These are phyloP conservation scores for Ericerus pela DNA, from an alignment of 1,140 invertebrate species.

Conservation along the genomic window DNA sequence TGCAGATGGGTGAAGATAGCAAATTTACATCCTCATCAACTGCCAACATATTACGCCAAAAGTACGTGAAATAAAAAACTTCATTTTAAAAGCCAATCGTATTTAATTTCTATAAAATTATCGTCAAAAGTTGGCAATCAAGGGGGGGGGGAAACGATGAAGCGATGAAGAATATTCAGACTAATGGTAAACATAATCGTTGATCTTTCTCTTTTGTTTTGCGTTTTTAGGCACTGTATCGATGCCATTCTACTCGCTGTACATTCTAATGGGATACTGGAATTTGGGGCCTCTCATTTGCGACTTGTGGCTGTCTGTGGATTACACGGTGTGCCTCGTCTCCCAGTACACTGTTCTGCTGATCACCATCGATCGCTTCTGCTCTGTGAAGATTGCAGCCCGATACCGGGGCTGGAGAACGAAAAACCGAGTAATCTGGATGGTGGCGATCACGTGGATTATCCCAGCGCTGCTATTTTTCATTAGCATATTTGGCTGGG, in stretches of 20 bases:
- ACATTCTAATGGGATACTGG: constrained; percentile 93
- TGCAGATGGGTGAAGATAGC: too few species aligned
- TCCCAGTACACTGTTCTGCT: constrained; percentile 98
- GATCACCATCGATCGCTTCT: constrained; percentile 97
- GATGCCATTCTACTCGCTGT: constrained; percentile 93
- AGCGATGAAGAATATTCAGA: too few species aligned
- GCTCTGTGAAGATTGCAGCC: constrained; percentile 96
- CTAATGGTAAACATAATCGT: too few species aligned
- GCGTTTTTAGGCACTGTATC: constrained; percentile 62
- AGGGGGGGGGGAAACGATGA: too few species aligned
- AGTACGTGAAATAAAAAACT: too few species aligned
- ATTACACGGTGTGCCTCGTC: constrained; percentile 97
- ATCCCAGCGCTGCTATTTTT: constrained; percentile 94
- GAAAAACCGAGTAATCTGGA: constrained; percentile 77
- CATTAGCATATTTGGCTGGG: constrained; percentile 98
- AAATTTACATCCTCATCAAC: too few species aligned
- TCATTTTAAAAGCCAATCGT: too few species aligned
- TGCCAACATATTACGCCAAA: too few species aligned
- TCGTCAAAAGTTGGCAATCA: too few species aligned
- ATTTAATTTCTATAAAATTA: too few species aligned
- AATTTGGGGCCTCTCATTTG: constrained; percentile 89
- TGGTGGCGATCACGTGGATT: constrained; percentile 95
- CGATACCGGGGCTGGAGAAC: constrained; percentile 95
- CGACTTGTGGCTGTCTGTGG: constrained; percentile 96
- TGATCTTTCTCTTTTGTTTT: constrained; percentile 15